Percentiles rank a stretch among this genome's conserved stretches.
phyloP scores from a whole-genome alignment of 2,888 invertebrate species.

The Hydrotaea diabolus region DNA sequence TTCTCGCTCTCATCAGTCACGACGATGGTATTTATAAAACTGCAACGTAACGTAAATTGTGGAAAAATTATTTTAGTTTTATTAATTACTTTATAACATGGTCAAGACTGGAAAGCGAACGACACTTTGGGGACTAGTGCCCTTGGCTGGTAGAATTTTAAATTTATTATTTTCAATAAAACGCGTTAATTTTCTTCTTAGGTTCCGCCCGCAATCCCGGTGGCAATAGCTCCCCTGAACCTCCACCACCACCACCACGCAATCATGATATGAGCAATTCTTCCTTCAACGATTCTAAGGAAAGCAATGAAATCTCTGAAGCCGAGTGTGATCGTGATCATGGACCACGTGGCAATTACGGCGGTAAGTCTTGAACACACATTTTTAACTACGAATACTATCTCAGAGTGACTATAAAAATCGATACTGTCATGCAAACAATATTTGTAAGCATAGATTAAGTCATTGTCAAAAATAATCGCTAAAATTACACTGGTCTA shows the following conservation, averaged over 20 bases:
- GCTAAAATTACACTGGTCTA: background rate
- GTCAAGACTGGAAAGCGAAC: too few species aligned
- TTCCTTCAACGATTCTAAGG: constrained; percentile 95
- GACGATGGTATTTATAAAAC: too few species aligned
- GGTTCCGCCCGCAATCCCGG: constrained; percentile 80
- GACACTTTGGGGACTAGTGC: too few species aligned
- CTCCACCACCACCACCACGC: constrained; percentile 89
- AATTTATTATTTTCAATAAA: background rate
- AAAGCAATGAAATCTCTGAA: constrained; percentile 96
- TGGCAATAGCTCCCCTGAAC: constrained; percentile 84
- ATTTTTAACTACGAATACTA: background rate
- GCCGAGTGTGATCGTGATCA: constrained; percentile 95
- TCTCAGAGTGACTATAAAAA: too few species aligned
- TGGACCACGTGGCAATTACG: constrained; percentile 89
- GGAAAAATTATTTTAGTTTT: too few species aligned
- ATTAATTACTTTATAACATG: too few species aligned
- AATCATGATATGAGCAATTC: constrained; percentile 91
- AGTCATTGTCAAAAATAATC: background rate
- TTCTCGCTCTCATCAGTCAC: too few species aligned
- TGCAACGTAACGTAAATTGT: too few species aligned
- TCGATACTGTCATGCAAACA: constrained; percentile 14
- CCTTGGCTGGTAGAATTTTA: too few species aligned
- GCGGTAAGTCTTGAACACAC: constrained; percentile 84
- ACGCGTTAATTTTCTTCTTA: constrained; percentile 56
- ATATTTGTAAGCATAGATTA: background rate